Evolutionary conservation across 2,888 invertebrate genomes (phyloP), one percentile per base, ranked within the genome.

Genomic region (Mimumesa dahlbomi): DNA sequence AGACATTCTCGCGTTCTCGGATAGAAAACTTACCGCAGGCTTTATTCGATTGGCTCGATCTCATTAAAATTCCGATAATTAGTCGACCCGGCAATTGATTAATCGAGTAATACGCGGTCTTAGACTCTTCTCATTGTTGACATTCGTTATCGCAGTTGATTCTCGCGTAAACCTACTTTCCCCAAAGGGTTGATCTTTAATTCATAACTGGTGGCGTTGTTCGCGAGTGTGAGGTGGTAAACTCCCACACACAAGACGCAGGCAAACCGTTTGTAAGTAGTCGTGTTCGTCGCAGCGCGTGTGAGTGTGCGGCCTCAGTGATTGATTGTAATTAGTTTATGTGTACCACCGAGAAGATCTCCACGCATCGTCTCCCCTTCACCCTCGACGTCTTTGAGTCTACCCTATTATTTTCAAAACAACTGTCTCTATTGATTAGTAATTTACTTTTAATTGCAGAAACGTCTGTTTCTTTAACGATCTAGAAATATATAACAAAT

Each of bases 271-370:
- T n/a, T 22, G 42, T 22, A 52, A 49, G 43, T 64, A 25, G 42
- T 43, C 56, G 40, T 50, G 42, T 21, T 36, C 21, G 43, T 40
- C 19, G 58, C 38, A 56, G 65, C 34, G 31, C 31, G 72, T 50
- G 71, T 72, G 63, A 40, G 48, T 65, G 7, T 5, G 40, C 19
- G 16, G 19, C 16, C 11, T 61, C 69, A 56, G 77, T 83, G 83
- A 84, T 83, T 82, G 82, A 84, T 84, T 81, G 80, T 84, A 84
- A 84, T 84, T 82, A 82, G 82, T 82, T 83, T 81, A 79, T 76
- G 80, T 75, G 73, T 75, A 77, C 74, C 77, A 66, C 16, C 59
- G 5, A 63, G 59, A 49, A 61, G 45, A 63, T 48, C 59, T 31
- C 36, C 40, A 18, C 40, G 11, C 11, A 6, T 46, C 34, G 4